Base-by-base conservation (phyloP, 2,888 invertebrate genomes). In the Drosophila acutilabella region DNA sequence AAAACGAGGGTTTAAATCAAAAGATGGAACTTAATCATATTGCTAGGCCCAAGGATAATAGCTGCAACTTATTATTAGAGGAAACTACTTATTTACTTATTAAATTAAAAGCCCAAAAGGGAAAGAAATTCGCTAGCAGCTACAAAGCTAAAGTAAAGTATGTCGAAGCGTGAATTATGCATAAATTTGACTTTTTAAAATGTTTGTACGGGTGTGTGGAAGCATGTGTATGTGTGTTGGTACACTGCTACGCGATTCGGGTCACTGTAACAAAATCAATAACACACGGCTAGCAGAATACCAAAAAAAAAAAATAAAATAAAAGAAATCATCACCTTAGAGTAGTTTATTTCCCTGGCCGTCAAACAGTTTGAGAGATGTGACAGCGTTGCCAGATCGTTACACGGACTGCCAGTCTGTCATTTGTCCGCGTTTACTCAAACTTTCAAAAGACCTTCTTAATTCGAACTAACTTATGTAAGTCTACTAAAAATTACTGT, bases 241-340 rank as follows among this genome's bases (percentile, higher is more conserved):
- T 47, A 48, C 18, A 45, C 23, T 16, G 16, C 4, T 47, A 41
- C 36, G 30, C 60, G 54, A 86, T 78, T 80, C 86, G 74, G 81
- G 87, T 84, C 86, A 86, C 62, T 74, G 64, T 26, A 71, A 65
- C 78, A 71, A 86, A 85, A 86, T 86, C 89, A 88, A 88, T 83
- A 80, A 59, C 65, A 44, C 47, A 51, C 58, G 65, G 14, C 65
- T 11, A 38, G 54, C 44, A 42, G 23, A 66, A 38, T 40, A 38
- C 18, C 13, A 51, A 44, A 20, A 61, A 67, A 8, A 8, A 30
- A 2, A 30, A 8, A 30, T 6, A 23, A 2, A n/a, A 4, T 0
- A 4, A 20, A 20, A 20, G 4, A 20, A 20, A 20, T 30, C 56
- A 66, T 41, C 40, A 42, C 8, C 52, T 8, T 45, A 20, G 40